These are phyloP conservation scores for Druceiella hillmani DNA, from an alignment of 2,888 invertebrate species.

Conservation along the genomic window DNA sequence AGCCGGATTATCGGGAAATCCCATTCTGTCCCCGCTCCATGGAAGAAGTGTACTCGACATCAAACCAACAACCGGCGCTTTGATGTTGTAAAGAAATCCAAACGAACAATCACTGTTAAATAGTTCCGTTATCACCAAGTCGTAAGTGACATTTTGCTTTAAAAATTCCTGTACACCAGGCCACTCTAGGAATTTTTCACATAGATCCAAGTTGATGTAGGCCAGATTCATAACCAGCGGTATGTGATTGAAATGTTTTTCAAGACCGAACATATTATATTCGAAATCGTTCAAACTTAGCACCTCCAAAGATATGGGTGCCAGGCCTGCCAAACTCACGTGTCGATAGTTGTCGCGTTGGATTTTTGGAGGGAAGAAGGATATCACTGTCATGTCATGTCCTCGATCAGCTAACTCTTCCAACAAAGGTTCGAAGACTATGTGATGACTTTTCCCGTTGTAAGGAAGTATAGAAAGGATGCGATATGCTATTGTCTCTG, in stretches of 20 bases:
- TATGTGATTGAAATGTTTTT: slow-evolving; percentile 25
- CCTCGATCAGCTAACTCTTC: slow-evolving; percentile 37
- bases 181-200: slow-evolving; percentile 30
- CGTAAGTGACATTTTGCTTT: slow-evolving; percentile 34
- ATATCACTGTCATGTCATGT: slow-evolving; percentile 44
- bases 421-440: slow-evolving; percentile 42
- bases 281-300: slow-evolving; percentile 29
- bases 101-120: slow-evolving; percentile 48
- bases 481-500: slow-evolving; percentile 23
- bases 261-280: slow-evolving; percentile 23
- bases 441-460: slow-evolving; percentile 46
- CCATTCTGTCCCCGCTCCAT: slow-evolving; percentile 35
- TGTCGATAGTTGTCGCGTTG: slow-evolving; percentile 28
- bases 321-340: slow-evolving; percentile 29
- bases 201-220: slow-evolving; percentile 27
- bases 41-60: slow-evolving; percentile 36
- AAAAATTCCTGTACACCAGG: slow-evolving; percentile 31
- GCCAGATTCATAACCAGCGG: slow-evolving; percentile 24
- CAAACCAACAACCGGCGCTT: slow-evolving; percentile 36
- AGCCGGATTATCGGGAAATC: slow-evolving; percentile 38
- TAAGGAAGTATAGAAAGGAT: slow-evolving; percentile 42
- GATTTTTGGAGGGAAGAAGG: slow-evolving; percentile 34
- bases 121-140: slow-evolving; percentile 42
- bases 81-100: slow-evolving; percentile 37
- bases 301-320: slow-evolving; percentile 29